These are phyloP conservation scores for Zingel zingel DNA, from an alignment of 2,113 vertebrate genomes.

Conservation along the genomic window DNA sequence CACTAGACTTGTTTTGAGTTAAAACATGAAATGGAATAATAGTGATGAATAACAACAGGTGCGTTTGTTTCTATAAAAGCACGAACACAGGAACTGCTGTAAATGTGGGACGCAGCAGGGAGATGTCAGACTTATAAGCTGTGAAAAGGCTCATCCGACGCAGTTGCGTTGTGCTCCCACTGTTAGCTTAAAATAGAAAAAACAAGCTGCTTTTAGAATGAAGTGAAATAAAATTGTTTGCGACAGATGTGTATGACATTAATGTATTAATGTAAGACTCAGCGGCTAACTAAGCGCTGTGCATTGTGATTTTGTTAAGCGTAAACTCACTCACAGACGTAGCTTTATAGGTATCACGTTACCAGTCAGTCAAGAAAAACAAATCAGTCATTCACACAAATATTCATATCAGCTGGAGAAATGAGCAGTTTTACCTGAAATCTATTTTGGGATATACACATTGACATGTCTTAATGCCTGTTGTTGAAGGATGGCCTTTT, in stretches of 20 bases:
- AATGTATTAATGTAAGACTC: conserved; percentile 19
- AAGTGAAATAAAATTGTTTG: background rate
- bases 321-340: conserved; percentile 8
- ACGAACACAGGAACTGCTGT: background rate
- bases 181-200: background rate
- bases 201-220: background rate
- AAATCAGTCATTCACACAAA: background rate
- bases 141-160: conserved; percentile 38
- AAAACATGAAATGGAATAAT: background rate
- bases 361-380: background rate
- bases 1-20: background rate
- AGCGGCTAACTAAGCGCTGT: conserved; percentile 3
- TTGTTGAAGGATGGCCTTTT: background rate
- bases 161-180: conserved; percentile 19
- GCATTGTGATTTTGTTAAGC: background rate
- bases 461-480: conserved; percentile 60
- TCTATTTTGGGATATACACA: conserved; percentile 16
- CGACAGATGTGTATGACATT: no score
- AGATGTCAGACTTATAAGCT: conserved; percentile 22
- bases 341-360: conserved; percentile 22
- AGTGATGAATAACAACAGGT: background rate
- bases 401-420: conserved; percentile 15
- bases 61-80: background rate
- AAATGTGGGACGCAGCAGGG: conserved; percentile 9
- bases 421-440: background rate